Conservation (phyloP, 1,140 invertebrate genomes). For the Zaprionus nigranus region DNA sequence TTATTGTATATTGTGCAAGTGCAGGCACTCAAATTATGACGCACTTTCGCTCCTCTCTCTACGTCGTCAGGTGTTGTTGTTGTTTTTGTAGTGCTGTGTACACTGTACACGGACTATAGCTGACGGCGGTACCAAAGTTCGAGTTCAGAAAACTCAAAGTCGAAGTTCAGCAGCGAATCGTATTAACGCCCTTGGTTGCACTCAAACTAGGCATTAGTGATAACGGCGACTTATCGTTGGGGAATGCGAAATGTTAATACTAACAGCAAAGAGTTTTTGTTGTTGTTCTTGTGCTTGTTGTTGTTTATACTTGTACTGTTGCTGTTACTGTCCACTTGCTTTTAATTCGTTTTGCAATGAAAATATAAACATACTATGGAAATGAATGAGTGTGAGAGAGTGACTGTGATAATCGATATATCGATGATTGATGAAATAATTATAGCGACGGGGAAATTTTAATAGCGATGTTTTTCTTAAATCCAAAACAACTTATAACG, state of each 20-base stretch:
- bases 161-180: constrained; percentile 35
- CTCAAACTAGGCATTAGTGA: constrained; percentile 20
- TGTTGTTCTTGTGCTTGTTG: constrained; percentile 9
- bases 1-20: constrained; percentile 61
- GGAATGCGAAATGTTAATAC: constrained; percentile 18
- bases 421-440: constrained; percentile 8
- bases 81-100: not conserved
- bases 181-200: not conserved
- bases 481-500: too few species aligned
- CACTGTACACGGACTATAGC: constrained; percentile 14
- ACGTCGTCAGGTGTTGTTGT: constrained; percentile 28
- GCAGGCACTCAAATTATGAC: constrained; percentile 37
- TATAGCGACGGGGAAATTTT: not conserved
- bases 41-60: constrained; percentile 37
- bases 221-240: constrained; percentile 33
- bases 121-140: constrained; percentile 67
- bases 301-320: constrained; percentile 14
- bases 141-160: constrained; percentile 56
- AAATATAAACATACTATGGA: constrained; percentile 37
- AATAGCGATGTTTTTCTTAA: not conserved
- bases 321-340: constrained; percentile 19
- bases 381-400: constrained; percentile 20
- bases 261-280: constrained; percentile 2
- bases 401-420: constrained; percentile 10
- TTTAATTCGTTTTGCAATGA: constrained; percentile 31